These are phyloP conservation scores for Hylaeus volcanicus DNA, from an alignment of 1,140 invertebrate species.

Conservation along the genomic window DNA sequence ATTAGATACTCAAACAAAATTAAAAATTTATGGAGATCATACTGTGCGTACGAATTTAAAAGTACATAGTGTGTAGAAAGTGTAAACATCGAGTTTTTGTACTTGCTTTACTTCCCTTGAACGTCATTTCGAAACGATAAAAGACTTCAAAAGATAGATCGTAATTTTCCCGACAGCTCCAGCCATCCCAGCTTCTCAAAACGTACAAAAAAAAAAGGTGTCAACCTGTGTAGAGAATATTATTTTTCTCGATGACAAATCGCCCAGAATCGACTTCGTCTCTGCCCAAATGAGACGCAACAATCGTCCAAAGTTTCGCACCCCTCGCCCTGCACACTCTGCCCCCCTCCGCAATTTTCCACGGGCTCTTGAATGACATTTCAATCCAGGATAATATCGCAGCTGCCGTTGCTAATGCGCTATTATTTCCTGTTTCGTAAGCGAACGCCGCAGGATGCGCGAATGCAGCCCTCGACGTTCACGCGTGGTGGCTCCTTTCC, in stretches of 20 bases:
- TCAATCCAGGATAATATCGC: conserved; percentile 58
- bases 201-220: neutral
- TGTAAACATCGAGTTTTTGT: no score
- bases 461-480: conserved; percentile 8
- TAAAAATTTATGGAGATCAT: no score
- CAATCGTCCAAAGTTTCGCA: conserved; percentile 14
- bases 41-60: no score
- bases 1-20: no score
- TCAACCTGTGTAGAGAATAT: conserved; percentile 1
- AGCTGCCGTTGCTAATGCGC: conserved; percentile 62
- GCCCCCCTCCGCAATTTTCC: conserved; percentile 33
- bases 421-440: conserved; percentile 59
- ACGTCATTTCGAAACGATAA: no score
- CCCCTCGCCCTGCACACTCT: neutral
- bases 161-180: no score
- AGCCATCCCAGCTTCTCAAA: neutral
- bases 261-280: conserved; percentile 43
- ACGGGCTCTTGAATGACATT: conserved; percentile 54
- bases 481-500: neutral
- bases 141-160: no score
- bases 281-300: conserved; percentile 31
- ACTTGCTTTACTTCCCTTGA: no score
- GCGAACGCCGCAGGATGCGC: conserved; percentile 16
- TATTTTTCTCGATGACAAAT: conserved; percentile 38
- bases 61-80: no score